Percentiles rank a stretch among this genome's conserved stretches.
Evolutionary conservation across 2,113 vertebrate species (phyloP).

Genomic region (Galbula dea): DNA sequence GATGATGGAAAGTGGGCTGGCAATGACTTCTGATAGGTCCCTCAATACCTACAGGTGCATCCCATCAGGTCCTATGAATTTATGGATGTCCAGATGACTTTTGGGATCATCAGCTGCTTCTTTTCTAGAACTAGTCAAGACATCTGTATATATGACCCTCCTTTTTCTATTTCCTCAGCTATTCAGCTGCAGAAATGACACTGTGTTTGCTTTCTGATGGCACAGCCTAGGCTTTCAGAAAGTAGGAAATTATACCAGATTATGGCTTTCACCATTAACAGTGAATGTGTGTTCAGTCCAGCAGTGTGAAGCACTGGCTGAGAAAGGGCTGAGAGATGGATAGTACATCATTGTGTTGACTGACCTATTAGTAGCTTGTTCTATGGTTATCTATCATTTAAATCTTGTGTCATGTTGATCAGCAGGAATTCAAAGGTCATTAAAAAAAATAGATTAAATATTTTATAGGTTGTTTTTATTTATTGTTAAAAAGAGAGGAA

Average conservation of each 20-base stretch:
- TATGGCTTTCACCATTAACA: background rate
- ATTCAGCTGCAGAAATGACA: background rate
- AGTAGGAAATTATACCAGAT: background rate
- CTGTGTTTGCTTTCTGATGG: background rate
- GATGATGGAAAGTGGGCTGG: too few species aligned
- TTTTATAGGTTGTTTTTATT: too few species aligned
- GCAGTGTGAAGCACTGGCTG: background rate
- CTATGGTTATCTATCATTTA: background rate
- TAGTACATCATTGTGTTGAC: fast-evolving
- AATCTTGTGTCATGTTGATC: background rate
- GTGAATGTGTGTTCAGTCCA: background rate
- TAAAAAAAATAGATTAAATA: too few species aligned
- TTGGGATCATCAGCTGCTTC: background rate
- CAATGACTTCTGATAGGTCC: too few species aligned
- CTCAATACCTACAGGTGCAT: too few species aligned
- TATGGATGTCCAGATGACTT: too few species aligned
- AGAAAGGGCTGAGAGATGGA: background rate
- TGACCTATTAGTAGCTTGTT: background rate
- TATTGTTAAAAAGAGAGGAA: background rate
- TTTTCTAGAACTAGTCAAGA: background rate
- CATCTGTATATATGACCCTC: background rate
- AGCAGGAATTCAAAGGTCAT: too few species aligned
- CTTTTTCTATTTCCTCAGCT: background rate
- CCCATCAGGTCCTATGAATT: too few species aligned
- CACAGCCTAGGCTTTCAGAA: background rate